phyloP scores from a whole-genome alignment of 2,797 vertebrate genomes.

The Antrozous pallidus region DNA sequence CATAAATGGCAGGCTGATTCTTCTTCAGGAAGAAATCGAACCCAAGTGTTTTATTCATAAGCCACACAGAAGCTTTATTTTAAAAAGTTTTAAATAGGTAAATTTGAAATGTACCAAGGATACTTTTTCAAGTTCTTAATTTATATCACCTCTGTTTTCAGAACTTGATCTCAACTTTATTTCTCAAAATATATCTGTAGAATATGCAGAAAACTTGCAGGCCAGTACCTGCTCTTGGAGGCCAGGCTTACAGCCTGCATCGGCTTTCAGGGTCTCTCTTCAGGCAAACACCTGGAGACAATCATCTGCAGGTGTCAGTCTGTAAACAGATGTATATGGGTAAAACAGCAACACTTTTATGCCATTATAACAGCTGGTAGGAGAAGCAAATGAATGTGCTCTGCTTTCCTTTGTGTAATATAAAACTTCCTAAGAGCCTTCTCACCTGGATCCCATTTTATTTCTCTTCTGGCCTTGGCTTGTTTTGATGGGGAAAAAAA shows the following conservation, averaged over 20 bases:
- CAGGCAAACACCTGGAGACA: conserved; percentile 71
- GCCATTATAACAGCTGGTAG: conserved; percentile 72
- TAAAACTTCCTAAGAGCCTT: conserved; percentile 59
- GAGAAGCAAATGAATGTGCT: conserved; percentile 77
- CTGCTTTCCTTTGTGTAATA: conserved; percentile 73
- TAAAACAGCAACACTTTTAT: conserved; percentile 42
- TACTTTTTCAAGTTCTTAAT: not conserved
- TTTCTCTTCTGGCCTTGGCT: conserved; percentile 30
- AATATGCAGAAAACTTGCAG: conserved; percentile 45
- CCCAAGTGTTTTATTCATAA: not conserved
- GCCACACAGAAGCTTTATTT: not conserved
- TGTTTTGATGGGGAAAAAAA: conserved; percentile 35
- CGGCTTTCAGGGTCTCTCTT: conserved; percentile 46
- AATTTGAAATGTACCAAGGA: not conserved
- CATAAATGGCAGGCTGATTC: not conserved
- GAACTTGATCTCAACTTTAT: conserved; percentile 39
- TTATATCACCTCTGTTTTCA: not conserved
- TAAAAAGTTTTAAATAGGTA: not conserved
- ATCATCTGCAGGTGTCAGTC: conserved; percentile 61
- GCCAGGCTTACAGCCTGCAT: not conserved
- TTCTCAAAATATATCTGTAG: conserved; percentile 59
- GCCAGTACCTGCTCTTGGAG: conserved; percentile 50
- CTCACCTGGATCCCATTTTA: conserved; percentile 75
- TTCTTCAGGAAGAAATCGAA: conserved; percentile 30
- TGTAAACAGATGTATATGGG: conserved; percentile 42